Conservation (phyloP, 2,888 invertebrate genomes). For the Caenorhabditis imperialis region DNA sequence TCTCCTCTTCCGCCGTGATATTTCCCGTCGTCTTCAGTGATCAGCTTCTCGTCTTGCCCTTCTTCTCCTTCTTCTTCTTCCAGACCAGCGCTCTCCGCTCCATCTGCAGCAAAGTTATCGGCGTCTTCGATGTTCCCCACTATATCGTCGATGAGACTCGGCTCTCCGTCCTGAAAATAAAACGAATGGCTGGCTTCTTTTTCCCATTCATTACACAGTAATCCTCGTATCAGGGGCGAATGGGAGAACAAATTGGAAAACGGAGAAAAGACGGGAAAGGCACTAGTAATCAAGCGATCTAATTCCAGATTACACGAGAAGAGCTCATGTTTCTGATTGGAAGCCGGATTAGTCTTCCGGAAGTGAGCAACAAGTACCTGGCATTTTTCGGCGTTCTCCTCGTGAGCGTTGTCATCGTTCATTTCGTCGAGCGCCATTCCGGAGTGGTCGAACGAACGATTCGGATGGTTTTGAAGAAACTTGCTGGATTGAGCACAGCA, state of each 20-base stretch:
- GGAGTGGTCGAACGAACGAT: conserved; percentile 7
- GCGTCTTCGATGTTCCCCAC: conserved; percentile 9
- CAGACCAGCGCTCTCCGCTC: conserved; percentile 3
- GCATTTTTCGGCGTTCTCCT: neutral
- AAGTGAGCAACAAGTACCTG: no score
- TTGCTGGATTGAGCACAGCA: no score
- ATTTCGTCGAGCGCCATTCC: neutral
- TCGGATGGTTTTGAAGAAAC: neutral
- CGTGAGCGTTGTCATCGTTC: neutral
- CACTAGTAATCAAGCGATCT: conserved; percentile 1
- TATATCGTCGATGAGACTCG: neutral
- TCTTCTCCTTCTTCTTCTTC: conserved; percentile 12
- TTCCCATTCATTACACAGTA: conserved; percentile 7
- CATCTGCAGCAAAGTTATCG: neutral
- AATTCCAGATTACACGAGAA: conserved; percentile 7
- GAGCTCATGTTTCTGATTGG: neutral
- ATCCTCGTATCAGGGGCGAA: conserved; percentile 7
- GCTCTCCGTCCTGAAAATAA: conserved; percentile 15
- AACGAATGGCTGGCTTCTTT: neutral
- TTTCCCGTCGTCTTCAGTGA: neutral
- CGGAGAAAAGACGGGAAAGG: no score
- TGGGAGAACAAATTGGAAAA: neutral
- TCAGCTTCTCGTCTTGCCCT: conserved; percentile 9
- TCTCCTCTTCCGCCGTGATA: neutral
- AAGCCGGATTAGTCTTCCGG: no score